phyloP scores from a whole-genome alignment of 2,888 invertebrate species.

The Aporophyla lueneburgensis region DNA sequence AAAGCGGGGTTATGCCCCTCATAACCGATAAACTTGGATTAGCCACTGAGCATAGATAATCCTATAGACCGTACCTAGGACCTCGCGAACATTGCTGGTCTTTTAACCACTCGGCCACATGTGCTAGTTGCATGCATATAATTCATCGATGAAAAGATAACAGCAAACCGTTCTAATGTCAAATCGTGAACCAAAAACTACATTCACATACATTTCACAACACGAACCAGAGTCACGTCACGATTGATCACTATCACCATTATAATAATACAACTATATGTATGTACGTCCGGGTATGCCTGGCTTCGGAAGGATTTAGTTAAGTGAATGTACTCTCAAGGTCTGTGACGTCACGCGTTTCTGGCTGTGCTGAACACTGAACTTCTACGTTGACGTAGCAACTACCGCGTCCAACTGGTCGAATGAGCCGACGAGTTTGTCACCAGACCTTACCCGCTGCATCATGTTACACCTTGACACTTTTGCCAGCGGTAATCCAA shows the following conservation, averaged over 20 bases:
- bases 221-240: constrained; percentile 44
- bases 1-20: too few species aligned
- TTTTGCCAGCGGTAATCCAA: constrained; percentile 81
- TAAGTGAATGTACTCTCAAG: constrained; percentile 84
- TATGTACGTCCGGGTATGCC: constrained; percentile 62
- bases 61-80: neutral
- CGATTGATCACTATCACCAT: constrained; percentile 55
- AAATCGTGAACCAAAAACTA: constrained; percentile 56
- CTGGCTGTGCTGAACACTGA: constrained; percentile 42
- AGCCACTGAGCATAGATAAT: neutral
- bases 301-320: constrained; percentile 72
- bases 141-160: constrained; percentile 51
- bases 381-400: constrained; percentile 43
- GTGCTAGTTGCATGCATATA: constrained; percentile 8
- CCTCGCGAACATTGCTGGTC: neutral
- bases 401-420: constrained; percentile 19
- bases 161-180: constrained; percentile 49
- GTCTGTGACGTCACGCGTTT: constrained; percentile 78
- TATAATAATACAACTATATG: constrained; percentile 51
- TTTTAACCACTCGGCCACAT: neutral
- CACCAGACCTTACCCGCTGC: constrained; percentile 64
- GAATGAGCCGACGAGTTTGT: constrained; percentile 26
- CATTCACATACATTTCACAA: constrained; percentile 64
- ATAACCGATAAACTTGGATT: too few species aligned
- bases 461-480: constrained; percentile 83